Evolutionary conservation across 2,888 invertebrate species (phyloP).

Genomic region (Rhabditoides inermis): DNA sequence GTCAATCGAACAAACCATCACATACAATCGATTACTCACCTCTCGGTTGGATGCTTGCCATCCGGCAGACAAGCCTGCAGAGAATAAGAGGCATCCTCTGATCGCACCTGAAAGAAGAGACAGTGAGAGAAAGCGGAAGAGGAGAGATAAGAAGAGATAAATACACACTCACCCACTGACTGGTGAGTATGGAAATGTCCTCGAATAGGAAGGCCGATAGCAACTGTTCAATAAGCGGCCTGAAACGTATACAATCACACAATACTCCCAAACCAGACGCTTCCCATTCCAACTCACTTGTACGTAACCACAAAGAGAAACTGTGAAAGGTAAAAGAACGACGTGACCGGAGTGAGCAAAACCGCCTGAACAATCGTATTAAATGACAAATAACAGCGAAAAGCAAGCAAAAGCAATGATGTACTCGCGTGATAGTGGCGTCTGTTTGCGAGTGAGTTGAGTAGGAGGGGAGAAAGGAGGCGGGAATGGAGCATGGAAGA

Average conservation of each 20-base stretch:
- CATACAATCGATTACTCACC: no score
- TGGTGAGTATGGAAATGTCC: constrained; percentile 17
- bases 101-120: constrained; percentile 5
- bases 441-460: constrained; percentile 22
- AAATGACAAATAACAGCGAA: neutral
- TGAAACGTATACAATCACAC: no score
- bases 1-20: no score
- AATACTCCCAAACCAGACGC: no score
- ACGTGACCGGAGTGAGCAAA: constrained; percentile 39
- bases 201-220: constrained; percentile 45
- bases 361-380: constrained; percentile 26
- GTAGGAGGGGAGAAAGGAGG: constrained; percentile 23
- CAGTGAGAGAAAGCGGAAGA: no score
- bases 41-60: no score
- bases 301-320: constrained; percentile 42
- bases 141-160: no score
- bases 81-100: constrained; percentile 16
- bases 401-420: no score
- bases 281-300: no score
- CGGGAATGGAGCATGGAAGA: no score
- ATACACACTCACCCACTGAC: constrained; percentile 37
- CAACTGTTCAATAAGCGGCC: constrained; percentile 30
- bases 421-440: no score
- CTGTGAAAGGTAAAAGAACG: constrained; percentile 44
- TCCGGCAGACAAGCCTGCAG: constrained; percentile 4